These are phyloP conservation scores for Pogonocichla stellata DNA, from an alignment of 2,113 vertebrate genomes.

Conservation along the genomic window DNA sequence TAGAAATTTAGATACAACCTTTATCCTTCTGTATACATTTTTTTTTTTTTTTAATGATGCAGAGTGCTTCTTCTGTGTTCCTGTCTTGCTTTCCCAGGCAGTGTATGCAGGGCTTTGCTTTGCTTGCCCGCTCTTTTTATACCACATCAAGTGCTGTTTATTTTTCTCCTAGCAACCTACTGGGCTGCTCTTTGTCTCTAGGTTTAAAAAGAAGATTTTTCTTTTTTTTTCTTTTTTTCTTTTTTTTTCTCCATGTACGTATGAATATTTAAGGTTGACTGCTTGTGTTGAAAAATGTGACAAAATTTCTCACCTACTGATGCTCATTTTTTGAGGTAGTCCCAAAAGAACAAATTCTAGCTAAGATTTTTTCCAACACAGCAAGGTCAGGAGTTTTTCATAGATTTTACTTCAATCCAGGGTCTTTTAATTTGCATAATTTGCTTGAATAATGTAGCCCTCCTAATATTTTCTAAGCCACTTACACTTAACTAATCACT, in stretches of 20 bases:
- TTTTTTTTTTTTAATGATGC: background rate
- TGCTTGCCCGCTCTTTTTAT: background rate
- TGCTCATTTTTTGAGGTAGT: background rate
- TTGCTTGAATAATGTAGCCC: slow-evolving; percentile 12
- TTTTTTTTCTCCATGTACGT: background rate
- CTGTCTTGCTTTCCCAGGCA: background rate
- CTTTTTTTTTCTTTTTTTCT: background rate
- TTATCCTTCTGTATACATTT: background rate
- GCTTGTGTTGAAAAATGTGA: background rate
- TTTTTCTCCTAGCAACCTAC: background rate
- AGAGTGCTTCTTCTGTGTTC: background rate
- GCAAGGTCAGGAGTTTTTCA: background rate
- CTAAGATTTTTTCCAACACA: background rate
- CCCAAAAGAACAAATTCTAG: background rate
- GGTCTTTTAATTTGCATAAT: background rate
- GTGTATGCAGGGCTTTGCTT: background rate
- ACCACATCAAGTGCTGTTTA: background rate
- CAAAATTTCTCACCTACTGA: background rate
- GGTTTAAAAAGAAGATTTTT: background rate
- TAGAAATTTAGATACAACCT: background rate
- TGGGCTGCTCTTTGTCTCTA: background rate
- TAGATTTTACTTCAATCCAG: background rate
- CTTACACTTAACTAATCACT: slow-evolving; percentile 53
- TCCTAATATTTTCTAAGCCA: slow-evolving; percentile 37
- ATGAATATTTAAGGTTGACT: background rate